A percentile compares a stretch with the other conserved stretches of the same genome.
phyloP scores from a whole-genome alignment of 2,797 vertebrate genomes.

The Myripristis jacobus region DNA sequence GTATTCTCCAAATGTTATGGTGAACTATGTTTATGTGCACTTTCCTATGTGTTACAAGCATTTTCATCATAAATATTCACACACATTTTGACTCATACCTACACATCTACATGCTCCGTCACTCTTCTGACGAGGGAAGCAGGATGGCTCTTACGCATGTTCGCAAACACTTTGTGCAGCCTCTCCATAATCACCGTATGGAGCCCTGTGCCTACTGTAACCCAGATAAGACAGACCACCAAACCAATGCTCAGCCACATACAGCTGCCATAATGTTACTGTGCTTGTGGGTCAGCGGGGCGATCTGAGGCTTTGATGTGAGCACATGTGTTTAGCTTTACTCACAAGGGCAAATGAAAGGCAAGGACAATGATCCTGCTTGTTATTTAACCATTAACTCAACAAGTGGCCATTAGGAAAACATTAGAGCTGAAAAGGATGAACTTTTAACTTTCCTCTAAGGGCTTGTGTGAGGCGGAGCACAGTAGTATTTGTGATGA shows the following conservation, averaged over 20 bases:
- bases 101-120: neutral
- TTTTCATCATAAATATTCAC: conserved; percentile 26
- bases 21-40: conserved; percentile 25
- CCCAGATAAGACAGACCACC: conserved; percentile 1
- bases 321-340: conserved; percentile 76
- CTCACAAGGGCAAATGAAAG: conserved; percentile 64
- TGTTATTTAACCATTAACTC: conserved; percentile 79
- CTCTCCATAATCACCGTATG: neutral
- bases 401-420: conserved; percentile 79
- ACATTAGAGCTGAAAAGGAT: conserved; percentile 76
- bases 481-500: conserved; percentile 42
- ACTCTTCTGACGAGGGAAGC: neutral
- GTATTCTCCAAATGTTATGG: conserved; percentile 24
- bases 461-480: conserved; percentile 52
- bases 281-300: conserved; percentile 55
- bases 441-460: conserved; percentile 75
- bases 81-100: conserved; percentile 34
- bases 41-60: conserved; percentile 24
- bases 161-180: neutral
- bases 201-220: conserved; percentile 1
- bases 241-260: conserved; percentile 5
- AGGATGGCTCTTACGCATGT: neutral
- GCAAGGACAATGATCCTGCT: conserved; percentile 60
- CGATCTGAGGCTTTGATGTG: conserved; percentile 75
- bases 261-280: conserved; percentile 56